These are phyloP conservation scores for Shargacucullia verbasci DNA, from an alignment of 2,888 invertebrate genomes.

Conservation along the genomic window DNA sequence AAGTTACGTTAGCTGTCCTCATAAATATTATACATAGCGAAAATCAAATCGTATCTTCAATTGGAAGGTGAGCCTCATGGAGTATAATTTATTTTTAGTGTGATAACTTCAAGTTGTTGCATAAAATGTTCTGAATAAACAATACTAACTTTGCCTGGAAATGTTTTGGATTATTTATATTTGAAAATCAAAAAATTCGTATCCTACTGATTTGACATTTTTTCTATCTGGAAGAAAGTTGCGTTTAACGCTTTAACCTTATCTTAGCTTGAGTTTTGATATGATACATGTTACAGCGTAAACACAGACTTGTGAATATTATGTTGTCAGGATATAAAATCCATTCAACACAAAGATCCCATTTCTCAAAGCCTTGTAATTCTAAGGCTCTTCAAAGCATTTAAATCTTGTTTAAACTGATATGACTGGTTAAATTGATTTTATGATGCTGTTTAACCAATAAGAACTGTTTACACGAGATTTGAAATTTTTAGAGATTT, in stretches of 20 bases:
- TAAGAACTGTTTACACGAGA: too few species aligned
- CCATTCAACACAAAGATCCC: too few species aligned
- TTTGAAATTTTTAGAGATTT: too few species aligned
- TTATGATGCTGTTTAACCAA: too few species aligned
- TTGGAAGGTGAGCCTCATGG: conserved; percentile 80
- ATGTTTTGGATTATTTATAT: conserved; percentile 76
- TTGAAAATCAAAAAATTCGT: conserved; percentile 33
- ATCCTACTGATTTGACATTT: conserved; percentile 26
- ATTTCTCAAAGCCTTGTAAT: too few species aligned
- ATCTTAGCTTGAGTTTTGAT: neutral
- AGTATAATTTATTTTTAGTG: conserved; percentile 87
- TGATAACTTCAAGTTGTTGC: conserved; percentile 87
- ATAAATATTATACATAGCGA: conserved; percentile 77
- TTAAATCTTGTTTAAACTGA: too few species aligned
- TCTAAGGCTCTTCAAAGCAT: too few species aligned
- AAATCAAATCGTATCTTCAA: conserved; percentile 79
- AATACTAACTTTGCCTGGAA: conserved; percentile 86
- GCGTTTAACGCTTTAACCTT: neutral
- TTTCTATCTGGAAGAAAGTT: neutral
- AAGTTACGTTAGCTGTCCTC: conserved; percentile 84
- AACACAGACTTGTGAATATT: conserved; percentile 1
- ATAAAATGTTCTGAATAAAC: conserved; percentile 86
- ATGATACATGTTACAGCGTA: too few species aligned
- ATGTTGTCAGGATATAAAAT: too few species aligned
- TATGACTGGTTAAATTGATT: too few species aligned